Percentiles rank a stretch among this genome's conserved stretches.
These are phyloP conservation scores for Hylaeus anthracinus DNA, from an alignment of 1,140 invertebrate species.

Conservation along the genomic window DNA sequence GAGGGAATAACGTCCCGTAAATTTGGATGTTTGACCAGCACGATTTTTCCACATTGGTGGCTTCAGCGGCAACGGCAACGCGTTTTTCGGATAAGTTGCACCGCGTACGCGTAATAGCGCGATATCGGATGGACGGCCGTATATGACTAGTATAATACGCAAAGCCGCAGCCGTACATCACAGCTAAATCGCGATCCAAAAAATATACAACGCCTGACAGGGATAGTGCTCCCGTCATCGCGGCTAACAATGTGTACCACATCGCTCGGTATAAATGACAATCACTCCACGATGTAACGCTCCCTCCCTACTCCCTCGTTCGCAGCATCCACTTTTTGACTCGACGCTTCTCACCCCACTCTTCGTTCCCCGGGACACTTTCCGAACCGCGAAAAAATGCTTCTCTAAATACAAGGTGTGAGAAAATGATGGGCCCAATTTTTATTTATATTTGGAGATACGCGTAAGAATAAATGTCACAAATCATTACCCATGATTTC, in stretches of 20 bases:
- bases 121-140: conserved; percentile 65
- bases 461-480: too few relatives aligned
- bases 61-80: neutral
- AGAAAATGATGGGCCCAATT: too few relatives aligned
- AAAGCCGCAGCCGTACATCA: conserved; percentile 79
- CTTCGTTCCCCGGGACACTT: too few relatives aligned
- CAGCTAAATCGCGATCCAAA: conserved; percentile 80
- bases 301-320: conserved; percentile 45
- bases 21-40: neutral
- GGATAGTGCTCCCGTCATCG: conserved; percentile 64
- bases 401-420: too few relatives aligned
- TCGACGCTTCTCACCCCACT: too few relatives aligned
- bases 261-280: conserved; percentile 72
- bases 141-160: conserved; percentile 69
- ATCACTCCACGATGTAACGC: conserved; percentile 68
- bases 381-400: too few relatives aligned
- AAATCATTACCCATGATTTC: too few relatives aligned
- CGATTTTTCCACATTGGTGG: conserved; percentile 12
- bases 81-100: conserved; percentile 44
- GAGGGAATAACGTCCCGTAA: neutral
- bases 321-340: conserved; percentile 3
- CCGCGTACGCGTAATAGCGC: conserved; percentile 53
- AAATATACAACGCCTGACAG: conserved; percentile 79
- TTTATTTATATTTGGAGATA: too few relatives aligned
- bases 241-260: conserved; percentile 75